A percentile compares a stretch with the other conserved stretches of the same genome.
These are phyloP conservation scores for Drosophila robusta DNA, from an alignment of 2,888 invertebrate species.

Conservation along the genomic window DNA sequence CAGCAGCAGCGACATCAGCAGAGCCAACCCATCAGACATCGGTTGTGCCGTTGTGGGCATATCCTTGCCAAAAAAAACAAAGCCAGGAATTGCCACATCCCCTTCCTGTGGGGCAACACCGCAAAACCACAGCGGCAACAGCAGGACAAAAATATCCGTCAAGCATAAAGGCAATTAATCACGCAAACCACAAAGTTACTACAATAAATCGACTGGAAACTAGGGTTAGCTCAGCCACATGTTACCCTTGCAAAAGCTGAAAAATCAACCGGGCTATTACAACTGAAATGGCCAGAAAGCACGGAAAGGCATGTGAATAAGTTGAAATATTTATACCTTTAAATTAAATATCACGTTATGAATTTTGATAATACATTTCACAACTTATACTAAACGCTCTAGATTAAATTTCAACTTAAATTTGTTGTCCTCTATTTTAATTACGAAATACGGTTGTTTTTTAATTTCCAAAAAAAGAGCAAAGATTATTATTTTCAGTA, in stretches of 20 bases:
- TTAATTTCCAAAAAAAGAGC: too few species aligned
- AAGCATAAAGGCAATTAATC: slow-evolving; percentile 54
- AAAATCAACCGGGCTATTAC: too few species aligned
- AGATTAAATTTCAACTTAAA: too few species aligned
- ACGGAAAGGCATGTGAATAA: too few species aligned
- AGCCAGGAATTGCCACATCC: slow-evolving; percentile 30
- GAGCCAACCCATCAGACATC: slow-evolving; percentile 21
- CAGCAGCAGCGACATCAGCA: background rate
- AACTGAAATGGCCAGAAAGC: too few species aligned
- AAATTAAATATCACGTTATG: too few species aligned
- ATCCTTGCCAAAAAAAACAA: slow-evolving; percentile 42
- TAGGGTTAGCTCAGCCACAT: background rate
- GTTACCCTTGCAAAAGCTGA: background rate
- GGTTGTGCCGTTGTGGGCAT: slow-evolving; percentile 28
- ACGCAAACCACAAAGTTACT: slow-evolving; percentile 43
- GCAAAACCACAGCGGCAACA: slow-evolving; percentile 48
- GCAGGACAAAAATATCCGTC: slow-evolving; percentile 30
- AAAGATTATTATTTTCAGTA: too few species aligned
- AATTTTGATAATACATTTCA: too few species aligned
- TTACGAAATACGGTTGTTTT: too few species aligned
- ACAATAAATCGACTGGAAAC: background rate
- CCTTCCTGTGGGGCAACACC: slow-evolving; percentile 18
- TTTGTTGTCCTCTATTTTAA: too few species aligned
- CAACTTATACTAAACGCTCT: too few species aligned
- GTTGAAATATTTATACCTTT: too few species aligned